Evolutionary conservation across 2,113 vertebrate species (phyloP).

Genomic region (Stigmatopora nigra): DNA sequence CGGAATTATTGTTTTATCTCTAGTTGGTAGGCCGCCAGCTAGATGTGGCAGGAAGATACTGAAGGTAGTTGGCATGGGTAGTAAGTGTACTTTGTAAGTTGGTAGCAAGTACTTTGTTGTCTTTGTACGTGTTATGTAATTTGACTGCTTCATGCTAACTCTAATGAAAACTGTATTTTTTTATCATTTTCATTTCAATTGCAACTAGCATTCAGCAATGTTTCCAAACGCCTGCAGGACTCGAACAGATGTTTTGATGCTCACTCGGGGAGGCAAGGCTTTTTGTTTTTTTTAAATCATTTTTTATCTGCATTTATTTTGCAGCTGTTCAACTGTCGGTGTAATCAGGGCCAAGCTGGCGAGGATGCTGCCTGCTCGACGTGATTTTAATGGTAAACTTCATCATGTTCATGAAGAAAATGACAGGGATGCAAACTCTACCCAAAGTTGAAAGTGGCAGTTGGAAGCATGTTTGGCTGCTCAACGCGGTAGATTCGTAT

Average conservation of each 20-base stretch:
- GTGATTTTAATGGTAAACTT: not conserved
- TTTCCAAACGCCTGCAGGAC: not conserved
- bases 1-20: no score
- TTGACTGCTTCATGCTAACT: not conserved
- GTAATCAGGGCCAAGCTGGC: not conserved
- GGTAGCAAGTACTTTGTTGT: not conserved
- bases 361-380: not conserved
- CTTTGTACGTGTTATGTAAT: not conserved
- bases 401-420: not conserved
- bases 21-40: no score
- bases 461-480: not conserved
- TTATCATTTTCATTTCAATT: not conserved
- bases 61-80: not conserved
- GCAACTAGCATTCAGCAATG: not conserved
- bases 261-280: not conserved
- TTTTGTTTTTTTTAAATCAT: not conserved
- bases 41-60: no score
- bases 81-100: not conserved
- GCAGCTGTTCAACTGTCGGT: not conserved
- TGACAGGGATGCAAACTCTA: not conserved
- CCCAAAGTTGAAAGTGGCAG: not conserved
- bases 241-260: constrained; percentile 2
- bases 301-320: not conserved
- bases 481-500: no score
- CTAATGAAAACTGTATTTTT: not conserved